Evolutionary conservation across 2,888 invertebrate species (phyloP), one percentile per base, ranked within the genome.

Genomic region (Lymantria monacha): DNA sequence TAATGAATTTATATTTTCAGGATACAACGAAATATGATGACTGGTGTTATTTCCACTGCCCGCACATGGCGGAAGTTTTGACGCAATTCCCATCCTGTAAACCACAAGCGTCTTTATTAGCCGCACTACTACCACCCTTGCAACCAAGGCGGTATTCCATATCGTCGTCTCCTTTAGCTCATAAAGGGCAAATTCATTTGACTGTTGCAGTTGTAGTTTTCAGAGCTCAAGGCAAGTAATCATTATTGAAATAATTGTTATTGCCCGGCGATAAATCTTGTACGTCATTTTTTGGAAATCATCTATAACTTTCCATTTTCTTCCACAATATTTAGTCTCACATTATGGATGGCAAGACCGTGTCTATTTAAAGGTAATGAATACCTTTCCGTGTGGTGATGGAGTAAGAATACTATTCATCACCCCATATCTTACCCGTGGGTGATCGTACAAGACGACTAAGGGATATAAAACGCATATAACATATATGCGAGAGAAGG

Each of bases 71-170:
- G n/a, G 97, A 97, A 82, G 96, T 97, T 0, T 88, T 98, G 13
- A 93, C 95, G 66, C 95, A 97, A 84, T 98, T 98, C 73, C 95
- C 96, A 1, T 97, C 97, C 0, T 95, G 97, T 11, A 92, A 92
- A 56, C 97, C 97, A 0, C 95, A 95, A 44, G 96, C 97, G 0
- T 94, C 97, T 0, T 83, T 98, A 14, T 91, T 98, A 7, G 93
- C 97, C 36, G 95, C 96, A 0, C 94, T 98, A 74, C 86, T 98
- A 33, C 96, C 96, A 30, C 92, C 96, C 0, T 85, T 98, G 37
- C 98, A 98, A 75, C 97, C 98, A 5, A 92, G 98, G 66, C 98
- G 97, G 85, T 98, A 98, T 86, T 97, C 97, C 42, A 97, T 98
- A 71, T 98, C 98, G 0, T 98, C 98, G 0, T 96, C 97, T 9